Conservation (phyloP, 2,888 invertebrate species). For the Drosophila paranaensis region DNA sequence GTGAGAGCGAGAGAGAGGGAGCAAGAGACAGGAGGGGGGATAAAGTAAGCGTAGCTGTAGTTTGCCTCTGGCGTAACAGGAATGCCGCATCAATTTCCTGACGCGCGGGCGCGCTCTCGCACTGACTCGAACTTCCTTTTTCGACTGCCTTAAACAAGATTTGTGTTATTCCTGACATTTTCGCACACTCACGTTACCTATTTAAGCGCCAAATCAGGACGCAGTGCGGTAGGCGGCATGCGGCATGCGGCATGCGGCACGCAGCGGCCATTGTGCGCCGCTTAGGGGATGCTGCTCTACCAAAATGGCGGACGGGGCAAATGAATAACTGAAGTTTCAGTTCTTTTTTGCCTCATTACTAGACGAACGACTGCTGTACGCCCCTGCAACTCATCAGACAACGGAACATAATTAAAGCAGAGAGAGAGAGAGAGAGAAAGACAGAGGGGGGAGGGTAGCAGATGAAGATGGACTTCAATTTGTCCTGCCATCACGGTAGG, state of each 20-base stretch:
- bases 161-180: conserved; percentile 62
- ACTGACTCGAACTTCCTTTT: neutral
- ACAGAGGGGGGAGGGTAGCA: neutral
- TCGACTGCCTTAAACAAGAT: conserved; percentile 59
- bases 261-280: neutral
- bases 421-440: conserved; percentile 12
- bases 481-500: conserved; percentile 55
- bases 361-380: conserved; percentile 29
- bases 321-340: conserved; percentile 59
- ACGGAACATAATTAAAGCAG: conserved; percentile 66
- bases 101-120: neutral
- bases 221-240: conserved; percentile 64
- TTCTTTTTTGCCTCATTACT: conserved; percentile 67
- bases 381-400: conserved; percentile 57
- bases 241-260: conserved; percentile 29
- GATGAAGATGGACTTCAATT: conserved; percentile 39
- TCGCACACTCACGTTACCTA: conserved; percentile 52
- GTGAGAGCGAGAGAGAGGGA: neutral
- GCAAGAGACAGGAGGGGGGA: no score
- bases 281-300: conserved; percentile 17
- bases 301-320: neutral
- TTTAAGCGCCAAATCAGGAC: conserved; percentile 72
- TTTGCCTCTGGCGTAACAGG: conserved; percentile 33
- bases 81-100: conserved; percentile 45
- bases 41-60: conserved; percentile 5